phyloP scores from a whole-genome alignment of 2,888 invertebrate genomes.

The Piscicola geometra region DNA sequence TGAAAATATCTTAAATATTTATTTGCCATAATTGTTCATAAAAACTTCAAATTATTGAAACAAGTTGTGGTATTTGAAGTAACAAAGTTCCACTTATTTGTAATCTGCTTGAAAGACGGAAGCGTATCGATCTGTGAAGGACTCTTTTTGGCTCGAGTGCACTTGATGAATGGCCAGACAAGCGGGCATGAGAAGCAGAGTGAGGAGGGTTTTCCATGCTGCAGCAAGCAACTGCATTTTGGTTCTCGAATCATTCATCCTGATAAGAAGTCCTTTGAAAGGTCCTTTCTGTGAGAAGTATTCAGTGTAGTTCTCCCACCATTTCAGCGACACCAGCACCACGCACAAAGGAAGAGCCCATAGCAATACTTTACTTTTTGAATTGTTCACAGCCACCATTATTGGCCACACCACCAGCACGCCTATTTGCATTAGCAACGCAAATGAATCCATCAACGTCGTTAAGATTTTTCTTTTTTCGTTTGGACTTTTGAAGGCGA shows the following conservation, averaged over 20 bases:
- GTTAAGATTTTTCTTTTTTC: slow-evolving; percentile 18
- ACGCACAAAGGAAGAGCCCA: slow-evolving; percentile 66
- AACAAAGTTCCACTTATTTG: slow-evolving; percentile 35
- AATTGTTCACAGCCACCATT: neutral
- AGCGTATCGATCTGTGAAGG: slow-evolving; percentile 2
- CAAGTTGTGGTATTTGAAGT: too few species aligned
- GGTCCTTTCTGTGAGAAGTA: slow-evolving; percentile 40
- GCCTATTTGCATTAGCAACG: slow-evolving; percentile 46
- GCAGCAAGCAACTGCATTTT: slow-evolving; percentile 40
- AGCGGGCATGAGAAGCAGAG: slow-evolving; percentile 37
- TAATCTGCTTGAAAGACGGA: slow-evolving; percentile 32
- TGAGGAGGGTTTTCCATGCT: slow-evolving; percentile 48
- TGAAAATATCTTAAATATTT: too few species aligned
- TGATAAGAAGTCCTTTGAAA: slow-evolving; percentile 45
- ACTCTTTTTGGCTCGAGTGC: neutral
- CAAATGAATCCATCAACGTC: slow-evolving; percentile 37
- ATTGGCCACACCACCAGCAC: slow-evolving; percentile 41
- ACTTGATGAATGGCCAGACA: slow-evolving; percentile 21
- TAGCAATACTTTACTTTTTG: neutral
- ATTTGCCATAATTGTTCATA: too few species aligned
- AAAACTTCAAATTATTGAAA: neutral
- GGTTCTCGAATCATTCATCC: slow-evolving; percentile 56
- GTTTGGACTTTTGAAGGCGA: slow-evolving; percentile 34
- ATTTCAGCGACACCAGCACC: slow-evolving; percentile 69
- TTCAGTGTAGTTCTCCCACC: slow-evolving; percentile 77